Conservation (phyloP, 1,140 invertebrate species). For the Camponotus vicinus region DNA sequence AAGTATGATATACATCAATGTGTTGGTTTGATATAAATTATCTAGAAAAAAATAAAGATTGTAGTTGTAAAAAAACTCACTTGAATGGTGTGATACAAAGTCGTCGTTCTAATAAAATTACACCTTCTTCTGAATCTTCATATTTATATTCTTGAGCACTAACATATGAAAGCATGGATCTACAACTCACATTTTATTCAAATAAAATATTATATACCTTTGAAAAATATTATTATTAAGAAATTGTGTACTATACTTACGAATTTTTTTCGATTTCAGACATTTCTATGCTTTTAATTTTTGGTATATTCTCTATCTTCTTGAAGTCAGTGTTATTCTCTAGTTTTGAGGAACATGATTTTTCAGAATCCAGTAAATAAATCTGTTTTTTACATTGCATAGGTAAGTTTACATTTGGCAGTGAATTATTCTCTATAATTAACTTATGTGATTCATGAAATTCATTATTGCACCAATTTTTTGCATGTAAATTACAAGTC, state of each 20-base stretch:
- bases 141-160: constrained; percentile 89
- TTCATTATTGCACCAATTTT: constrained; percentile 23
- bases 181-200: constrained; percentile 10
- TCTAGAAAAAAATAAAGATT: constrained; percentile 4
- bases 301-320: background rate
- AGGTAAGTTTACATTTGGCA: background rate
- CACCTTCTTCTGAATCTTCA: constrained; percentile 90
- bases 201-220: background rate
- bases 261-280: constrained; percentile 12
- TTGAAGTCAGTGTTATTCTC: background rate
- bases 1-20: background rate
- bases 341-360: background rate
- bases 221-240: background rate
- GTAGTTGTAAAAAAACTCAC: constrained; percentile 80
- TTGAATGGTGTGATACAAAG: constrained; percentile 86
- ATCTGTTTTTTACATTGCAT: background rate
- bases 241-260: constrained; percentile 3
- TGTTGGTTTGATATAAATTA: background rate
- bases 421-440: background rate
- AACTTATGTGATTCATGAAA: background rate
- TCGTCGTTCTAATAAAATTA: constrained; percentile 90
- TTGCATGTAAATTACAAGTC: constrained; percentile 40
- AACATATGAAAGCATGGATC: constrained; percentile 50
- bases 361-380: background rate
- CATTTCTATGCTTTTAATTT: background rate